phyloP scores from a whole-genome alignment of 2,888 invertebrate species.

The Mellilla xanthometata region DNA sequence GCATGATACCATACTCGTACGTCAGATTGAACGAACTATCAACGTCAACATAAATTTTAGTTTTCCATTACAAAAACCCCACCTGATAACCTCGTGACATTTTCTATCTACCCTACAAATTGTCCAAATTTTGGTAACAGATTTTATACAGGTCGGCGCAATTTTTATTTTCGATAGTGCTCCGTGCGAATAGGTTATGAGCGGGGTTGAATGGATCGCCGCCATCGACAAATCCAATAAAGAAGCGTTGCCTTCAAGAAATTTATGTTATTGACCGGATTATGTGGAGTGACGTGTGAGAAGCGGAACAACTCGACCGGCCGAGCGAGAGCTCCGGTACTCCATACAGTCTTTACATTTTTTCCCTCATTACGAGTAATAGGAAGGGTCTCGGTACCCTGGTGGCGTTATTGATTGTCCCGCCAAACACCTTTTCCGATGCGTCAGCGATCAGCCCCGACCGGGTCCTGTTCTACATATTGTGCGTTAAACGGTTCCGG shows the following conservation, averaged over 20 bases:
- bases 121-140: constrained; percentile 39
- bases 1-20: neutral
- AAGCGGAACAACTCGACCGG: constrained; percentile 51
- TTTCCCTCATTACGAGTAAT: constrained; percentile 38
- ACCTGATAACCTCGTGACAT: neutral
- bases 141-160: constrained; percentile 48
- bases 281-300: constrained; percentile 71
- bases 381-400: constrained; percentile 51
- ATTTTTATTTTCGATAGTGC: constrained; percentile 61
- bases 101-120: constrained; percentile 26
- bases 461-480: constrained; percentile 64
- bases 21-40: neutral
- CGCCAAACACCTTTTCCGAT: constrained; percentile 68
- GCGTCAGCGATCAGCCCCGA: constrained; percentile 65
- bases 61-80: constrained; percentile 3
- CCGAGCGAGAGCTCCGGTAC: constrained; percentile 44
- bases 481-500: constrained; percentile 63
- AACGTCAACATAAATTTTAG: neutral
- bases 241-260: constrained; percentile 67
- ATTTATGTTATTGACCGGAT: constrained; percentile 79
- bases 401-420: constrained; percentile 71
- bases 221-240: constrained; percentile 74
- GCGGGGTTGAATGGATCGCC: constrained; percentile 60
- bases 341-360: constrained; percentile 37
- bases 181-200: constrained; percentile 56